Base-by-base conservation (phyloP, 2,888 invertebrate genomes). In the Synanthedon myopaeformis region DNA sequence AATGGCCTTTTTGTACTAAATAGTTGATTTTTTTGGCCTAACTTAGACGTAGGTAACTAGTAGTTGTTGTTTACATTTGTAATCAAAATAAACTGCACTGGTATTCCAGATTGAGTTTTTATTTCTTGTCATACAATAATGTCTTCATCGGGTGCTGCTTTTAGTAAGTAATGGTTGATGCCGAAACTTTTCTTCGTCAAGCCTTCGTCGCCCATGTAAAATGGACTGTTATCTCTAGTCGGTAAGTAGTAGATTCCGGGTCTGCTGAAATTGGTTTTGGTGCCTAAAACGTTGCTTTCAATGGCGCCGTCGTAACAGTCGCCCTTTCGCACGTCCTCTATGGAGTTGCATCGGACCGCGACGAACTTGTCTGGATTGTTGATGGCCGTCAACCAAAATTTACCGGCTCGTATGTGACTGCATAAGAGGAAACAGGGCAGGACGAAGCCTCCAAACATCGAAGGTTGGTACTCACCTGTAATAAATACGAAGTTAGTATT, bases 161-260 rank as follows among this genome's bases (percentile, higher is more conserved):
- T 65, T 4, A 76, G 59, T 45, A 85, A 60, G 57, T 80, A 82
- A 17, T 74, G 59, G 50, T 79, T 82, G 0, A 66, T 62, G 0
- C 70, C 77, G 55, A 67, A 77, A 42, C 63, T 65, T 51, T 69
- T 59, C 55, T 64, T 68, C 11, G 58, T 71, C n/a, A 80, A 59
- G 0, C 75, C 82, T 6, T 71, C 63, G n/a, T 69, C 56, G 0
- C 78, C 82, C 49, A 76, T 59, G 57, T 74, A 79, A 58, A 74
- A 86, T 0, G 84, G 86, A 2, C 67, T 41, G 0, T 28, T 54
- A 51, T 74, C 76, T 13, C 59, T 64, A 0, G 82, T 81, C 0
- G 84, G 77, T 50, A 86, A 62, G 52, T 82, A 86, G 58, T 75
- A 86, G 49, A 86, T 69, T 1, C 86, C 85, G 0, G 76, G 75